These are phyloP conservation scores for Linnaemya tessellans DNA, from an alignment of 2,888 invertebrate species.

Conservation along the genomic window DNA sequence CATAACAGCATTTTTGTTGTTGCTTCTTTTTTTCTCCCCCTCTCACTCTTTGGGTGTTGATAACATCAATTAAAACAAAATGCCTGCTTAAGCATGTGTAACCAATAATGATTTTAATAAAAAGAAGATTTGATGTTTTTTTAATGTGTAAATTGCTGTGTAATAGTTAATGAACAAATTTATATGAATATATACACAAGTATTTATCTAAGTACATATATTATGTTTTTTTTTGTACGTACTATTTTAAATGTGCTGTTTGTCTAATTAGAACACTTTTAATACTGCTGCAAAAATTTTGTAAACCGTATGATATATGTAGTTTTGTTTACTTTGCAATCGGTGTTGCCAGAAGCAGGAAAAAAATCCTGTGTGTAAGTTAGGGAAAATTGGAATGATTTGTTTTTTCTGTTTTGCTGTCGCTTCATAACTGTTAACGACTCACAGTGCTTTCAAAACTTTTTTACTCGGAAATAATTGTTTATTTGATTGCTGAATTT, in stretches of 20 bases:
- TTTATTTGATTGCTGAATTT: no score
- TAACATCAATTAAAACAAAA: slow-evolving; percentile 34
- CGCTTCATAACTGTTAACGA: no score
- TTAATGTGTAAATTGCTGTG: slow-evolving; percentile 57
- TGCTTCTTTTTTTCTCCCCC: slow-evolving; percentile 14
- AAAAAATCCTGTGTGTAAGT: no score
- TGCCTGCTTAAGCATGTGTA: slow-evolving; percentile 70
- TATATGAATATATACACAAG: not conserved
- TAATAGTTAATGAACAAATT: slow-evolving; percentile 14
- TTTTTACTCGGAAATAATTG: no score
- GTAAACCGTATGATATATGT: not conserved
- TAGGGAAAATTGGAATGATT: no score
- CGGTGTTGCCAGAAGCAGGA: not conserved
- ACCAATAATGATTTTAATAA: slow-evolving; percentile 57
- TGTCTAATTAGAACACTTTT: not conserved
- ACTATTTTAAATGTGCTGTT: not conserved
- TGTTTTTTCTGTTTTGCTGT: no score
- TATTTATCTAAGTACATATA: not conserved
- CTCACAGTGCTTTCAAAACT: no score
- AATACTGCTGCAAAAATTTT: not conserved
- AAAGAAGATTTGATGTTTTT: slow-evolving; percentile 50
- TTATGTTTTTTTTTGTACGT: not conserved
- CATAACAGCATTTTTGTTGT: slow-evolving; percentile 24
- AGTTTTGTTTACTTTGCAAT: not conserved
- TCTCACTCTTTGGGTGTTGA: slow-evolving; percentile 3